Base-by-base conservation (phyloP, 1,140 invertebrate genomes). In the Sitodiplosis mosellana region DNA sequence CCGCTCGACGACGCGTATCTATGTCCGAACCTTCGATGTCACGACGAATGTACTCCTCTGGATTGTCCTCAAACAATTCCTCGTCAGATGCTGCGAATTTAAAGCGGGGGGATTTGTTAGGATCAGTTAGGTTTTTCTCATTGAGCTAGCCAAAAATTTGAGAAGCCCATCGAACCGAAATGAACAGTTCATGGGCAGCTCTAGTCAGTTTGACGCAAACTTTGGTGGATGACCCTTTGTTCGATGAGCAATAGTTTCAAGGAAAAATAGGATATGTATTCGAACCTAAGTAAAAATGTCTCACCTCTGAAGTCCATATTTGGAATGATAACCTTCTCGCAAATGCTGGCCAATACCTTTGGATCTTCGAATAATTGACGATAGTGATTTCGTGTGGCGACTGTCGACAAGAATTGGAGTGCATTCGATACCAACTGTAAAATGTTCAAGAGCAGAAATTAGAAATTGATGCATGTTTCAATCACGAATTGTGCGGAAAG, bases 21-120 rank as follows among this genome's bases (percentile, higher is more conserved):
- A 95, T 81, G 68, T 99, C 94, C n/a, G 91, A 94, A 5, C 94
- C 94, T 71, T 99, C 94, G 52, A 99, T 91, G 69, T 99, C 95
- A 43, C 90, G 72, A 36, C 92, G 69, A 49, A 97, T 95, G 59
- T 97, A 99, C 68, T 99, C 94, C 64, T 98, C 94, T 0, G 93
- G 87, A 66, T 96, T 97, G 59, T 97, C 91, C 66, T 95, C 88
- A 69, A 97, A 98, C 33, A 94, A 61, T 68, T 98, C 94, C 66
- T 89, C 82, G 69, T 99, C 95, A 1, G 85, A 84, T 47, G 80
- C 87, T 43, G 18, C n/a, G n/a, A n/a, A n/a, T n/a, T n/a, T n/a
- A n/a, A n/a, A n/a, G n/a, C n/a, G n/a, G n/a, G n/a, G n/a, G n/a
- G n/a, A n/a, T n/a, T n/a, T n/a, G n/a, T n/a, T n/a, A n/a, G n/a